Evolutionary conservation across 2,888 invertebrate species (phyloP).

Genomic region (Idaea dimidiata): DNA sequence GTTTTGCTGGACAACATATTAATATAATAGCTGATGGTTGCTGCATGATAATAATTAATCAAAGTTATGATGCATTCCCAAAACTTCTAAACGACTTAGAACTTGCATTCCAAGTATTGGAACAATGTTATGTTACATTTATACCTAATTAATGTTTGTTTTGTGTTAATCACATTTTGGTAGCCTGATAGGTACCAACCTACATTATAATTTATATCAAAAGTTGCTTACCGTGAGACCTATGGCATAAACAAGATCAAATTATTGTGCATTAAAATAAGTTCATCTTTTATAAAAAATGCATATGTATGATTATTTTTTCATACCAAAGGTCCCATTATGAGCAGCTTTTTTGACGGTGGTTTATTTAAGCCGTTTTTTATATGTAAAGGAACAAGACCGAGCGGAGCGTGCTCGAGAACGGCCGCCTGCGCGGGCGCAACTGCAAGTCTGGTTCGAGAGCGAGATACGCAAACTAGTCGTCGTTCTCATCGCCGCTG

Average conservation of each 20-base stretch:
- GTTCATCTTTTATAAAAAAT: background rate
- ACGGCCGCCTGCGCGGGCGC: slow-evolving; percentile 89
- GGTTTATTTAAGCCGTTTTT: slow-evolving; percentile 11
- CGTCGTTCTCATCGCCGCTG: slow-evolving; percentile 92
- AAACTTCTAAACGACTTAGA: slow-evolving; percentile 54
- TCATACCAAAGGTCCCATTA: slow-evolving; percentile 15
- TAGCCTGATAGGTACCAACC: slow-evolving; percentile 15
- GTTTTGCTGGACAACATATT: slow-evolving; percentile 48
- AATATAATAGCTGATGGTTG: slow-evolving; percentile 62
- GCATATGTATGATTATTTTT: background rate
- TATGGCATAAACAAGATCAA: slow-evolving; percentile 15
- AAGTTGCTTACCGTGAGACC: slow-evolving; percentile 34
- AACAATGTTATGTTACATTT: slow-evolving; percentile 35
- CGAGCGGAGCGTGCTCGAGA: slow-evolving; percentile 75
- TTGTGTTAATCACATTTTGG: slow-evolving; percentile 16
- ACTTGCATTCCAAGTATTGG: slow-evolving; percentile 55
- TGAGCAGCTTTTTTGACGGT: slow-evolving; percentile 26
- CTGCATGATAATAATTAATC: slow-evolving; percentile 70
- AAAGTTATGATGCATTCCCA: slow-evolving; percentile 63
- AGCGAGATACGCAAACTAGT: slow-evolving; percentile 90
- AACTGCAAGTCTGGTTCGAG: slow-evolving; percentile 94
- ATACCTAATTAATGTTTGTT: slow-evolving; percentile 9
- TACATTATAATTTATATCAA: background rate
- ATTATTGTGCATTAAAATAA: background rate
- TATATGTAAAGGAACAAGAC: slow-evolving; percentile 66